These are phyloP conservation scores for Phalanger gymnotis DNA, from an alignment of 2,797 vertebrate species.

Conservation along the genomic window DNA sequence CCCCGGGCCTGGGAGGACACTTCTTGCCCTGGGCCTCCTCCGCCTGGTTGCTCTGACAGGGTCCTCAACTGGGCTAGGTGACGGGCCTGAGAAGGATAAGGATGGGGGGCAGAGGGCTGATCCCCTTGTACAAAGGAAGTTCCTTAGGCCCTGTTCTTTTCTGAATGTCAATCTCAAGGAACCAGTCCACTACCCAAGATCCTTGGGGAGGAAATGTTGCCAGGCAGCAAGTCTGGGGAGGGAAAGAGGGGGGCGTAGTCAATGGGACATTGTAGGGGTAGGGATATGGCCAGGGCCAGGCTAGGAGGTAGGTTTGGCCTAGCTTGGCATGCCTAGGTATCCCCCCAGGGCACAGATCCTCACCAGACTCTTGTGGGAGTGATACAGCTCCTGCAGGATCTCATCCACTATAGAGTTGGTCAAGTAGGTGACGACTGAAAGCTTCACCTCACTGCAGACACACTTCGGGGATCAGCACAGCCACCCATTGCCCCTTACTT, in stretches of 20 bases:
- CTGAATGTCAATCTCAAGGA: not conserved
- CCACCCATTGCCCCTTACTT: constrained; percentile 84
- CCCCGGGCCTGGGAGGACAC: constrained; percentile 78
- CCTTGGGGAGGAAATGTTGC: not conserved
- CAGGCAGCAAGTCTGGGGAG: not conserved
- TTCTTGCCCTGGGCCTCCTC: constrained; percentile 80
- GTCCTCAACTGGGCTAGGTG: constrained; percentile 91
- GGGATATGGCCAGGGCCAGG: not conserved
- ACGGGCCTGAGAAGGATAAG: constrained; percentile 84
- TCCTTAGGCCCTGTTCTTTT: not conserved
- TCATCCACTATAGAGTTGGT: constrained; percentile 95
- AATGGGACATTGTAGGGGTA: not conserved
- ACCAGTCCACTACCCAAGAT: not conserved
- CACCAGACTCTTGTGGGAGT: constrained; percentile 94
- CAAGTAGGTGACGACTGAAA: constrained; percentile 93
- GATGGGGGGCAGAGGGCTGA: not conserved
- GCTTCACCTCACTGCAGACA: constrained; percentile 91
- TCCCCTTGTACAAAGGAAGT: not conserved
- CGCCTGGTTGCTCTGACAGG: constrained; percentile 84
- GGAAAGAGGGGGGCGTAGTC: not conserved
- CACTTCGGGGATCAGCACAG: constrained; percentile 43
- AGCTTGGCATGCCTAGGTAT: not conserved
- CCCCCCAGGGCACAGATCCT: constrained; percentile 60
- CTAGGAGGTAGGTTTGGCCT: too few species aligned
- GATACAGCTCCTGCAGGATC: constrained; percentile 93